Evolutionary conservation across 1,140 invertebrate species (phyloP).

Genomic region (Popillia japonica): DNA sequence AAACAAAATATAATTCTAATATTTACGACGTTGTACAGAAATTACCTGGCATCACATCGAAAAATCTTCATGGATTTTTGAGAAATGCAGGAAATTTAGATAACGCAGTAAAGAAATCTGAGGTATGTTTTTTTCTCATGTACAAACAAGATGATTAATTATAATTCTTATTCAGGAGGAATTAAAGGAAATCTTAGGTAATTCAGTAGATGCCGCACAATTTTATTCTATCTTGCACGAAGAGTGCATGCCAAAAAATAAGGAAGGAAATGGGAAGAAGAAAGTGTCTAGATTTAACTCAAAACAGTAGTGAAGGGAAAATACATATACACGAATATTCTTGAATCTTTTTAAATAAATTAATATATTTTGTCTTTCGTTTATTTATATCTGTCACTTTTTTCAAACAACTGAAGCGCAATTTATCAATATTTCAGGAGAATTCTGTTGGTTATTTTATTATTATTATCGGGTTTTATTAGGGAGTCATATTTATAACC

Average conservation of each 20-base stretch:
- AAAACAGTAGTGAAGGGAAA: not conserved
- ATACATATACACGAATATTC: no score
- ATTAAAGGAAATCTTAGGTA: conserved; percentile 55
- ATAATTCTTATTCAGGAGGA: conserved; percentile 54
- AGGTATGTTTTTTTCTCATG: conserved; percentile 59
- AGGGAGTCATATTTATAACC: no score
- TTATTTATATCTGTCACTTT: no score
- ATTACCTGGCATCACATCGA: conserved; percentile 88
- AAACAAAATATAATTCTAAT: conserved; percentile 77
- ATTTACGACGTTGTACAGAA: conserved; percentile 89
- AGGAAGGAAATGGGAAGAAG: conserved; percentile 9
- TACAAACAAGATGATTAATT: not conserved
- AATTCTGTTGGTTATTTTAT: no score
- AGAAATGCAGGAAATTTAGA: conserved; percentile 81
- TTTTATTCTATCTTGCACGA: conserved; percentile 54
- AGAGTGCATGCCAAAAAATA: conserved; percentile 49
- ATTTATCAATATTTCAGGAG: no score
- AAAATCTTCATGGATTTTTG: conserved; percentile 83
- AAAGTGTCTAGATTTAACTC: not conserved
- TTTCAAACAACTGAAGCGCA: no score
- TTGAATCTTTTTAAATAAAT: no score
- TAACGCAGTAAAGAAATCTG: conserved; percentile 67
- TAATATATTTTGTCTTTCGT: no score
- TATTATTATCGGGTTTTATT: no score
- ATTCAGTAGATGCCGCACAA: conserved; percentile 52